Percentiles rank a stretch among this genome's conserved stretches.
Evolutionary conservation across 2,888 invertebrate genomes (phyloP).

Genomic region (Netelia virgata): DNA sequence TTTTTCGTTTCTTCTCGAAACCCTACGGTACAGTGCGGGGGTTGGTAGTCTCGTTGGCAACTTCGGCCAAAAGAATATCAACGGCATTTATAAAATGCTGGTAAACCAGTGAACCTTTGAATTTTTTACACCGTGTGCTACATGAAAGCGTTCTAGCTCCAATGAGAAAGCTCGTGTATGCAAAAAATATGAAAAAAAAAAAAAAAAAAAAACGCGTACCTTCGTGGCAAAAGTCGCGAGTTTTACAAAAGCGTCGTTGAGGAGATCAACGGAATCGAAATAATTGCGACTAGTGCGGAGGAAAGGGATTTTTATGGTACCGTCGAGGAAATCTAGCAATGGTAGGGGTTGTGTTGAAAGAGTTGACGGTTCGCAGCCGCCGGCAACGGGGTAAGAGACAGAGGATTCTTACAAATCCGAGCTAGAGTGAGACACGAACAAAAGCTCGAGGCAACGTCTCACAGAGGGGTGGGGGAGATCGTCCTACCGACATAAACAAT

Average conservation of each 20-base stretch:
- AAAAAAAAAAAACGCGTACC: neutral
- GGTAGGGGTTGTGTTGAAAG: neutral
- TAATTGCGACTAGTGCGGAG: slow-evolving; percentile 35
- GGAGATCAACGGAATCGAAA: slow-evolving; percentile 53
- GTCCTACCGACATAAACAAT: slow-evolving; percentile 46
- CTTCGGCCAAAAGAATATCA: neutral
- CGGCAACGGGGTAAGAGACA: neutral
- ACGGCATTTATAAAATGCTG: slow-evolving; percentile 33
- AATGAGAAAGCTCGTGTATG: slow-evolving; percentile 14
- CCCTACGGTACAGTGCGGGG: too few relatives aligned
- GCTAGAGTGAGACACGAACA: slow-evolving; percentile 1
- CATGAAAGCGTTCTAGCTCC: neutral
- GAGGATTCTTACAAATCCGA: neutral
- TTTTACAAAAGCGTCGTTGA: slow-evolving; percentile 37
- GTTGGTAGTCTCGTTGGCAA: slow-evolving; percentile 7
- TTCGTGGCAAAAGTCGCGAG: slow-evolving; percentile 24
- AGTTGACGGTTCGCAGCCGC: neutral
- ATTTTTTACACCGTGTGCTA: slow-evolving; percentile 36
- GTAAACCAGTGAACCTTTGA: slow-evolving; percentile 51
- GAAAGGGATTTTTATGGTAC: neutral
- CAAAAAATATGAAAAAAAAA: neutral
- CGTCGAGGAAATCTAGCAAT: neutral
- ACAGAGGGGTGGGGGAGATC: neutral
- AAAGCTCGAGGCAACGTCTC: slow-evolving; percentile 5
- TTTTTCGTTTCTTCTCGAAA: too few relatives aligned